phyloP scores from a whole-genome alignment of 2,797 vertebrate species.

The Coregonus suidteri region DNA sequence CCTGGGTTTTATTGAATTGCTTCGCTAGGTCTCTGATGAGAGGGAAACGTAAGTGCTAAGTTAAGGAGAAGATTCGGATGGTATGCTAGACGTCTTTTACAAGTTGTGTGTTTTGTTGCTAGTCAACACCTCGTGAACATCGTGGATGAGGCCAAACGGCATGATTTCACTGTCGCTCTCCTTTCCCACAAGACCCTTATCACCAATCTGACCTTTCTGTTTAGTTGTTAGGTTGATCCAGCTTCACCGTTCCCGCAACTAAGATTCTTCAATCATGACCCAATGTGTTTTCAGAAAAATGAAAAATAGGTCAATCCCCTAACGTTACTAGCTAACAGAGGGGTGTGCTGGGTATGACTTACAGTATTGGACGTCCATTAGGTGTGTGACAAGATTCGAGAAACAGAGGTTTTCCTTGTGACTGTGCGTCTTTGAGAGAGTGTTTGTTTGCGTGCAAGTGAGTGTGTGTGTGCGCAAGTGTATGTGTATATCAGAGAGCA shows the following conservation, averaged over 20 bases:
- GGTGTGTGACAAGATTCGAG: neutral
- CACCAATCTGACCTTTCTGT: conserved; percentile 6
- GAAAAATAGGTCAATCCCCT: neutral
- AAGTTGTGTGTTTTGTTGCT: neutral
- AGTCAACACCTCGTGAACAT: neutral
- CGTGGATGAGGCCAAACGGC: neutral
- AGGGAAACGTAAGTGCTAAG: neutral
- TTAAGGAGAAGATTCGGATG: neutral
- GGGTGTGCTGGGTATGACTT: neutral
- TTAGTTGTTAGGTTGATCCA: conserved; percentile 26
- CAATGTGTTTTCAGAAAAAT: conserved; percentile 28
- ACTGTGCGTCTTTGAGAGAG: conserved; percentile 6
- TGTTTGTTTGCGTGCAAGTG: neutral
- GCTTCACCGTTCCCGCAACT: conserved; percentile 36
- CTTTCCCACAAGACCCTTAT: conserved; percentile 17
- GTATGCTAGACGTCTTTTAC: conserved; percentile 23
- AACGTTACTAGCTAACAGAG: conserved; percentile 9
- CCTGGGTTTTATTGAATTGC: neutral
- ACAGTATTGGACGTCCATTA: neutral
- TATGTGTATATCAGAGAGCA: neutral
- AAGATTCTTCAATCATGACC: conserved; percentile 32
- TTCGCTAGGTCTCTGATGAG: neutral
- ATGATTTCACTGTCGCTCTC: neutral
- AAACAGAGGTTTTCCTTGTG: neutral
- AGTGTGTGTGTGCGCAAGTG: conserved; percentile 1